Conservation (phyloP, 2,888 invertebrate genomes). For the Hartigia nigra region DNA sequence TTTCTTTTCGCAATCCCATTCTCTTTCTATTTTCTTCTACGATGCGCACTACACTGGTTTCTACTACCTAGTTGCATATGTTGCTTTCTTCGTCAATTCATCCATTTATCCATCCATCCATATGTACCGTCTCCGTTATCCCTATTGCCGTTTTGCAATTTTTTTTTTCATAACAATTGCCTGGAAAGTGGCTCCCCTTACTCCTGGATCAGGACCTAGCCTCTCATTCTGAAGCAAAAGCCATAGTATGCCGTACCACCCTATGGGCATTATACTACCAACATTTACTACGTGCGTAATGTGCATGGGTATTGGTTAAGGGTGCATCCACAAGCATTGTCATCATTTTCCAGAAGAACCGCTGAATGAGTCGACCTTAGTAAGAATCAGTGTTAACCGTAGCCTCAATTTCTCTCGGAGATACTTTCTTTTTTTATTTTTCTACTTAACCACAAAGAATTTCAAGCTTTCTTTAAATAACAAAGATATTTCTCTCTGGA, state of each 20-base stretch:
- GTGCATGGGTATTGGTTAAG: neutral
- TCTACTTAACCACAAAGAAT: neutral
- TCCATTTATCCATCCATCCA: conserved; percentile 29
- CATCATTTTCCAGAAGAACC: neutral
- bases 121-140: conserved; percentile 42
- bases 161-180: conserved; percentile 52
- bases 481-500: neutral
- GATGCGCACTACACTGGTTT: conserved; percentile 8
- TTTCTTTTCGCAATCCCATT: neutral
- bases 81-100: conserved; percentile 24
- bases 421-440: neutral
- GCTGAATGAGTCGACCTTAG: neutral
- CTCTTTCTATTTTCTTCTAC: conserved; percentile 9
- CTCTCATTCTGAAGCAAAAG: neutral
- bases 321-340: neutral
- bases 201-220: neutral
- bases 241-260: neutral
- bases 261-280: neutral
- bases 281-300: neutral
- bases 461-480: neutral
- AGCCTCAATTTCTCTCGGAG: neutral
- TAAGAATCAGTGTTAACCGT: neutral
- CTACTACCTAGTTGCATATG: conserved; percentile 10
- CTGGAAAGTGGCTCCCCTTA: conserved; percentile 41
- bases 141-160: conserved; percentile 40